Conservation (phyloP, 1,140 invertebrate genomes). For the Ephestia elutella region DNA sequence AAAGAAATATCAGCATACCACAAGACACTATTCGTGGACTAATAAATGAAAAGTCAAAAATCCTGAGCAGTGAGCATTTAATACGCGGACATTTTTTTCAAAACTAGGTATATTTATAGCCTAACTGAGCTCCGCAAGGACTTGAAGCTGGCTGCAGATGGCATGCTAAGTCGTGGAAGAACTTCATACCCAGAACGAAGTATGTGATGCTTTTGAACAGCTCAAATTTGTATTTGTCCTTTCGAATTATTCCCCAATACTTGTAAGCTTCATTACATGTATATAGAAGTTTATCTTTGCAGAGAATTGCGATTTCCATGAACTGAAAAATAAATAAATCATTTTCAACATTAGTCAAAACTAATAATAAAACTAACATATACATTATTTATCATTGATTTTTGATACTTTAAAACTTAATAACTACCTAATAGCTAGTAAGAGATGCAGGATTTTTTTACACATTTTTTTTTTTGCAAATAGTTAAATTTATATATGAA, state of each 20-base stretch:
- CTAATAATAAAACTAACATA: too few species aligned
- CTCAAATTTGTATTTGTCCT: conserved; percentile 34
- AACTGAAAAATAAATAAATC: neutral
- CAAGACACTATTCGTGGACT: too few species aligned
- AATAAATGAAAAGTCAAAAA: too few species aligned
- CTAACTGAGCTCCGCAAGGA: neutral
- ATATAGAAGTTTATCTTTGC: neutral
- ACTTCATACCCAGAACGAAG: conserved; percentile 46
- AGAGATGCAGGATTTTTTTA: too few species aligned
- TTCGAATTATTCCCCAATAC: conserved; percentile 18
- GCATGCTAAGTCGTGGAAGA: conserved; percentile 39
- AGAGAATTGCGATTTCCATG: neutral
- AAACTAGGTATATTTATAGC: neutral
- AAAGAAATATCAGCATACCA: too few species aligned
- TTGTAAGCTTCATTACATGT: conserved; percentile 18
- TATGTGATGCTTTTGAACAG: conserved; percentile 41
- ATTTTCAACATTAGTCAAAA: too few species aligned
- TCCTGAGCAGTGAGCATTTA: too few species aligned
- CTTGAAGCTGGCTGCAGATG: conserved; percentile 15
- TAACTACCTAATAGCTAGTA: too few species aligned
- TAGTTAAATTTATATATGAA: too few species aligned
- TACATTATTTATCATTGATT: too few species aligned
- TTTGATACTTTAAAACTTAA: too few species aligned
- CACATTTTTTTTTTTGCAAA: too few species aligned
- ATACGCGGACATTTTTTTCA: neutral